Percentiles rank a stretch among this genome's conserved stretches.
Evolutionary conservation across 2,113 vertebrate genomes (phyloP).

Genomic region (Sapayoa aenigma): DNA sequence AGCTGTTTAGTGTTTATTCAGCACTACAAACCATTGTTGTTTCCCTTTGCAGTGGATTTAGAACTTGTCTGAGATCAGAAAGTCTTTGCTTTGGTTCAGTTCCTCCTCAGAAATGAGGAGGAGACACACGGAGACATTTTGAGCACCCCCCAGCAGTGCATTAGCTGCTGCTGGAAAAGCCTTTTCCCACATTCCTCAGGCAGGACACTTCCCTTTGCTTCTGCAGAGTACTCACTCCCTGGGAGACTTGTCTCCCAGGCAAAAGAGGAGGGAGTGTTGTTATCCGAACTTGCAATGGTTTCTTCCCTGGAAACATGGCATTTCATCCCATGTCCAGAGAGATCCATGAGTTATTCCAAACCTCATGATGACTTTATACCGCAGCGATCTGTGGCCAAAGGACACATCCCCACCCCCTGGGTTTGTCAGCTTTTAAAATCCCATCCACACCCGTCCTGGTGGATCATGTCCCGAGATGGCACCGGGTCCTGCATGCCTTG

Average conservation of each 20-base stretch:
- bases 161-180: neutral
- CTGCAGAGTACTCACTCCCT: neutral
- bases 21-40: neutral
- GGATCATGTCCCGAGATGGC: neutral
- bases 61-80: neutral
- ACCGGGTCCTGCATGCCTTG: neutral
- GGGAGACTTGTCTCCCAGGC: neutral
- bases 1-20: neutral
- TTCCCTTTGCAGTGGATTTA: neutral
- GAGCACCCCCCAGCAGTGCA: neutral
- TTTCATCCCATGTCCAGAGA: neutral
- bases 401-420: neutral
- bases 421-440: neutral
- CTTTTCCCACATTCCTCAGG: neutral
- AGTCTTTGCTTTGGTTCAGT: neutral
- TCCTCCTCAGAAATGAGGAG: neutral
- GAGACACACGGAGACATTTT: neutral
- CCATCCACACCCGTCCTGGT: neutral
- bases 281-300: neutral
- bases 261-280: neutral
- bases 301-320: neutral
- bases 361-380: neutral
- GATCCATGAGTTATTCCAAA: neutral
- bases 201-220: neutral
- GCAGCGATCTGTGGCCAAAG: neutral